Evolutionary conservation across 2,797 vertebrate species (phyloP), one percentile per base, ranked within the genome.

Genomic region (Ctenopoma kingsleyae): DNA sequence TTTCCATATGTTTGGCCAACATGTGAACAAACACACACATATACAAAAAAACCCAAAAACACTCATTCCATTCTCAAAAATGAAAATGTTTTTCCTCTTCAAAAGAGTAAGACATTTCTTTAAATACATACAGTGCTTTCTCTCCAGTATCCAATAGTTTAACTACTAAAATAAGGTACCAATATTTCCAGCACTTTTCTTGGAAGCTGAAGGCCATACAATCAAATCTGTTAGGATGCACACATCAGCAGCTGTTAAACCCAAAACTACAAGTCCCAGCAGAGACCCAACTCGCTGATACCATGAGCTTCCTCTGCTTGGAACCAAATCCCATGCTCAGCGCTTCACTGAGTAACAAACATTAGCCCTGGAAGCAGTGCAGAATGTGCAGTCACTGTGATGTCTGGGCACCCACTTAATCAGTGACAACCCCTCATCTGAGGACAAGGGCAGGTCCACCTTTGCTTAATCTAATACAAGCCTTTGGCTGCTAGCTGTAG

Each of bases 401-500:
- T 38, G 60, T 74, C 56, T 50, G 53, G 72, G 64, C 70, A 66
- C 19, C 59, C 67, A 79, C 54, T 80, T 65, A 62, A 76, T 87
- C 75, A 81, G 57, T 63, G 67, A 66, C 66, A 70, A 56, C 49
- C 64, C 55, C 46, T 78, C 16, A 17, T 80, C 83, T 82, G 74
- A 85, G 67, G 80, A 85, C 79, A 82, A 79, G 83, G 76, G 71
- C 77, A 74, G 48, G 69, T 82, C 72, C 76, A 76, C 57, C 67
- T 86, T 74, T 73, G 41, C 43, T 68, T 71, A 58, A 82, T 80
- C 62, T 74, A 75, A 82, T 64, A 63, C 80, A 72, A 80, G 81
- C 81, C 67, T 88, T 88, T 89, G 89, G 89, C 89, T 73, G 69
- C 62, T 48, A 83, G 84, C 82, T 81, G 81, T 58, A 60, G 23